Conservation (phyloP, 2,888 invertebrate species). For the Drosophila pegasa region DNA sequence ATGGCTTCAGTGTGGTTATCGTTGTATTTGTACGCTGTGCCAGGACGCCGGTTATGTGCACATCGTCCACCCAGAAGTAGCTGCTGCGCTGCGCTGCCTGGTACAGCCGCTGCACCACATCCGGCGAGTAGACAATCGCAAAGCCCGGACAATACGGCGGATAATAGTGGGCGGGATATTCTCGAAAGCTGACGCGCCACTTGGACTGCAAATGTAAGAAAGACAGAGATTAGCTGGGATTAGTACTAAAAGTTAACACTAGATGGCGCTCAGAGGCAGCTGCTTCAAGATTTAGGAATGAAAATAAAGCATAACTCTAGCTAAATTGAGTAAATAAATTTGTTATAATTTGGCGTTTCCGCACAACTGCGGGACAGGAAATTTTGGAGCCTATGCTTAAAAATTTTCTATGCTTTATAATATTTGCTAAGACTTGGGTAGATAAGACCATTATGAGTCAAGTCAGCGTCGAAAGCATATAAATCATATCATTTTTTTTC, state of each 20-base stretch:
- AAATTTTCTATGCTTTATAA: no score
- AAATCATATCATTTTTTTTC: no score
- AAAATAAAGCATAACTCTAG: background rate
- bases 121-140: slow-evolving; percentile 89
- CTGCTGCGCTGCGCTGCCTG: slow-evolving; percentile 87
- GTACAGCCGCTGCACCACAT: slow-evolving; percentile 87
- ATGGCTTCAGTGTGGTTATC: slow-evolving; percentile 83
- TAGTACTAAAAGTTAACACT: background rate
- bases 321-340: background rate
- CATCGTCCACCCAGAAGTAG: slow-evolving; percentile 94
- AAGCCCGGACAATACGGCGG: slow-evolving; percentile 92
- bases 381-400: no score
- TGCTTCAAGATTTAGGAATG: no score
- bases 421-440: no score
- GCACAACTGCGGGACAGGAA: background rate
- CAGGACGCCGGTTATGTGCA: slow-evolving; percentile 90
- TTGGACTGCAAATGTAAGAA: slow-evolving; percentile 86
- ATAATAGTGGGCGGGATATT: slow-evolving; percentile 88
- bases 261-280: no score
- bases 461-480: no score
- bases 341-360: background rate
- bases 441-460: no score
- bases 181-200: slow-evolving; percentile 90
- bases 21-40: slow-evolving; percentile 86
- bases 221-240: background rate